These are phyloP conservation scores for Nasonovia ribisnigri DNA, from an alignment of 2,888 invertebrate genomes.

Conservation along the genomic window DNA sequence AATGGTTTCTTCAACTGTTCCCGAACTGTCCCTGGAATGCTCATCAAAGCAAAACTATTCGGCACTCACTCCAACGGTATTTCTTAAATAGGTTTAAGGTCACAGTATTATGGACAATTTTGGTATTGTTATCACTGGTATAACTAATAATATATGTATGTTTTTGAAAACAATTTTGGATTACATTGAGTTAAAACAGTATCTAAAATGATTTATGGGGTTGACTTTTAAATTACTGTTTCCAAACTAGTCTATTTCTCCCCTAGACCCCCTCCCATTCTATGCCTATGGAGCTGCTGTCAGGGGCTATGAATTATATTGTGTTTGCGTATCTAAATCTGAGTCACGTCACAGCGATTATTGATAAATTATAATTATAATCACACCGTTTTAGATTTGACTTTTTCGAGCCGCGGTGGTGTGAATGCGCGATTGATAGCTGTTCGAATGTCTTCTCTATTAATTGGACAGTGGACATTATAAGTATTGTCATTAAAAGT, in stretches of 20 bases:
- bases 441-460: not conserved
- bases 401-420: not conserved
- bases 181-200: not conserved
- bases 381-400: not conserved
- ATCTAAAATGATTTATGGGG: not conserved
- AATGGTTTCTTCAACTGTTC: not conserved
- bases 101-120: not conserved
- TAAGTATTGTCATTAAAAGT: not conserved
- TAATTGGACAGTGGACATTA: not conserved
- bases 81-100: not conserved
- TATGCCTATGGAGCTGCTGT: too few relatives aligned
- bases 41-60: not conserved
- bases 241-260: not conserved
- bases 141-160: not conserved
- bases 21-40: not conserved
- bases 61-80: not conserved
- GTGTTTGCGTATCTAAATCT: not conserved
- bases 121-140: not conserved
- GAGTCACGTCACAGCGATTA: not conserved
- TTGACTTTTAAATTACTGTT: not conserved
- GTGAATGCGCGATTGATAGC: not conserved
- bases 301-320: not conserved
- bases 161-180: not conserved
- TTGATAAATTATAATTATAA: not conserved
- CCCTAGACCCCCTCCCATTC: too few relatives aligned